phyloP scores from a whole-genome alignment of 2,113 vertebrate species.

The Nerophis ophidion region DNA sequence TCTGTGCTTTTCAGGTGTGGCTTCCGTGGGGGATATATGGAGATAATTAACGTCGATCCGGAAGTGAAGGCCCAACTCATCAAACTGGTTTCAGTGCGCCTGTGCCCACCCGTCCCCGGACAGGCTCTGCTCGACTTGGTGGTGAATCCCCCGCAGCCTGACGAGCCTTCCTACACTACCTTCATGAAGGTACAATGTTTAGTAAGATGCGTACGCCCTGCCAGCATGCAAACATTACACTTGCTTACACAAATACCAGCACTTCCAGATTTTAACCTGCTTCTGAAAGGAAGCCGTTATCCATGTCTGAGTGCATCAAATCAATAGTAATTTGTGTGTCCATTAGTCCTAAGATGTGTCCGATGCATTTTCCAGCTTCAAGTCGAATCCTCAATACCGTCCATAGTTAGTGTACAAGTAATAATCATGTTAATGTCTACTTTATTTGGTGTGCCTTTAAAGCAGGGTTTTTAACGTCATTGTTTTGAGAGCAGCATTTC shows the following conservation, averaged over 20 bases:
- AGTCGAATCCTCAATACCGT: no score
- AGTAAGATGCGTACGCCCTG: neutral
- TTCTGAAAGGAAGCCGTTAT: neutral
- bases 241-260: neutral
- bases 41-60: conserved; percentile 84
- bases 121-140: conserved; percentile 79
- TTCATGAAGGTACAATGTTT: conserved; percentile 72
- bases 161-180: conserved; percentile 76
- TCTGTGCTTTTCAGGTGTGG: conserved; percentile 76
- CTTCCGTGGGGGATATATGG: conserved; percentile 86
- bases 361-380: neutral
- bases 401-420: neutral
- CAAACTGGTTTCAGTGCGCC: conserved; percentile 81
- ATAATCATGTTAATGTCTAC: neutral
- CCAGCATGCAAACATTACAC: conserved; percentile 10
- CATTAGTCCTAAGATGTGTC: neutral
- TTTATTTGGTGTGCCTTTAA: neutral
- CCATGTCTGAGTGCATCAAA: neutral
- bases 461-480: no score
- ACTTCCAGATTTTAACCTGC: neutral
- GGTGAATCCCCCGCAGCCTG: conserved; percentile 74
- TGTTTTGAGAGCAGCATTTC: no score
- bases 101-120: conserved; percentile 81
- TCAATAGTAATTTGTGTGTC: neutral
- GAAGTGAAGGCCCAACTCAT: conserved; percentile 77